A percentile compares a stretch with the other conserved stretches of the same genome.
Evolutionary conservation across 2,888 invertebrate genomes (phyloP).

Genomic region (Cecidostiba fungosa): DNA sequence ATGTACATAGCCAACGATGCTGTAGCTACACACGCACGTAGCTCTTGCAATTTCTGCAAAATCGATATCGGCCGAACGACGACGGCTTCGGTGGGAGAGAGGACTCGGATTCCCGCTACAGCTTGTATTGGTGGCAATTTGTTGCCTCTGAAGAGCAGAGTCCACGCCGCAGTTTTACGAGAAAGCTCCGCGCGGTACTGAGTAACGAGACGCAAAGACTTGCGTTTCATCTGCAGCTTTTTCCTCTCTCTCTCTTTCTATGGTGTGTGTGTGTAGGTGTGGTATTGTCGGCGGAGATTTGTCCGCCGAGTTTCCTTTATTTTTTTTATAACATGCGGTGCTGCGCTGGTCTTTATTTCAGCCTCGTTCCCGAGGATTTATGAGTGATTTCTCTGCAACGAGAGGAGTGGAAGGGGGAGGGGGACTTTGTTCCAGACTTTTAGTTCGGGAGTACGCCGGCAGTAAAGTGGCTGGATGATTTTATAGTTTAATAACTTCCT

Average conservation of each 20-base stretch:
- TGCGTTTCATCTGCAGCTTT: constrained; percentile 12
- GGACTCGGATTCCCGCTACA: constrained; percentile 23
- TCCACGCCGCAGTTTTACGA: constrained; percentile 38
- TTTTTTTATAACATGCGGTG: constrained; percentile 21
- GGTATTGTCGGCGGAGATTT: not conserved
- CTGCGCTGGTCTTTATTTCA: constrained; percentile 31
- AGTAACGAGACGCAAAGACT: constrained; percentile 35
- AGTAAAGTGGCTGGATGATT: constrained; percentile 56
- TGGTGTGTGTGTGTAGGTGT: not conserved
- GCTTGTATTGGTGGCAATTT: constrained; percentile 51
- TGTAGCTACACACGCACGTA: not conserved
- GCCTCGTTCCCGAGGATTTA: constrained; percentile 36
- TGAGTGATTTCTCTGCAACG: constrained; percentile 25
- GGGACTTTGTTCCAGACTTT: constrained; percentile 52
- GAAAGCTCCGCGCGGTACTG: not conserved
- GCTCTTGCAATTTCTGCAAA: constrained; percentile 51
- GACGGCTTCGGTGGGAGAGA: constrained; percentile 31
- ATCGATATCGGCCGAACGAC: constrained; percentile 46
- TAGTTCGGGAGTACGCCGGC: constrained; percentile 24
- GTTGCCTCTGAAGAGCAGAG: constrained; percentile 42
- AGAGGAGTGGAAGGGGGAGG: not conserved
- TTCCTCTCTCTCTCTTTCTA: not conserved
- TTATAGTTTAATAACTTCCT: constrained; percentile 56
- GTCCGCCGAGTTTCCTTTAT: not conserved
- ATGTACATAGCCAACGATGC: not conserved